Conservation (phyloP, 2,113 vertebrate genomes). For the Pica pica region DNA sequence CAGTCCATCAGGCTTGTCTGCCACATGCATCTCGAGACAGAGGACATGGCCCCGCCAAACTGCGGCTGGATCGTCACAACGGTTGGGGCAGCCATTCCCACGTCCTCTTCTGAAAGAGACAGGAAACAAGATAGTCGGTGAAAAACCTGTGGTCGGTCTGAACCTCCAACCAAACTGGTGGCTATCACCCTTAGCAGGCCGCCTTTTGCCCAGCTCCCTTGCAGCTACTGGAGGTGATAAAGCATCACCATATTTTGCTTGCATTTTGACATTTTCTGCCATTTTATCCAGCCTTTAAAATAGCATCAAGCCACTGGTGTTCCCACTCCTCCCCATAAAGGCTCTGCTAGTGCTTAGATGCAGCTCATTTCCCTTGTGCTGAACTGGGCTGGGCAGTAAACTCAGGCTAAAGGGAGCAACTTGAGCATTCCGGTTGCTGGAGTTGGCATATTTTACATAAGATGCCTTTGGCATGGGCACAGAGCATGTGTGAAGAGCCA, state of each 20-base stretch:
- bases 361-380: background rate
- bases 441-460: background rate
- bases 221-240: accelerated
- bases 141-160: accelerated
- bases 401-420: too few species aligned
- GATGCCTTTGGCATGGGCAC: background rate
- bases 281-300: background rate
- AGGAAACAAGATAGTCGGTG: accelerated
- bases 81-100: background rate
- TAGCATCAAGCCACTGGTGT: background rate
- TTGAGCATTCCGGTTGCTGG: accelerated
- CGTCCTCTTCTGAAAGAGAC: background rate
- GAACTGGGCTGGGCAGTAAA: background rate
- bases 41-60: accelerated
- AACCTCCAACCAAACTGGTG: background rate
- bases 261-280: background rate
- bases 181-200: accelerated
- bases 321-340: background rate
- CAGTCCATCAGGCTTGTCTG: conserved; percentile 67
- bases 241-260: background rate
- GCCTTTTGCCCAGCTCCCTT: background rate
- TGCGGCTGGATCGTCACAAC: background rate
- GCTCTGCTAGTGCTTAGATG: background rate
- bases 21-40: background rate
- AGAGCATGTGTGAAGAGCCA: background rate